A percentile compares a stretch with the other conserved stretches of the same genome.
These are phyloP conservation scores for Gymnorhina tibicen DNA, from an alignment of 2,113 vertebrate species.

Conservation along the genomic window DNA sequence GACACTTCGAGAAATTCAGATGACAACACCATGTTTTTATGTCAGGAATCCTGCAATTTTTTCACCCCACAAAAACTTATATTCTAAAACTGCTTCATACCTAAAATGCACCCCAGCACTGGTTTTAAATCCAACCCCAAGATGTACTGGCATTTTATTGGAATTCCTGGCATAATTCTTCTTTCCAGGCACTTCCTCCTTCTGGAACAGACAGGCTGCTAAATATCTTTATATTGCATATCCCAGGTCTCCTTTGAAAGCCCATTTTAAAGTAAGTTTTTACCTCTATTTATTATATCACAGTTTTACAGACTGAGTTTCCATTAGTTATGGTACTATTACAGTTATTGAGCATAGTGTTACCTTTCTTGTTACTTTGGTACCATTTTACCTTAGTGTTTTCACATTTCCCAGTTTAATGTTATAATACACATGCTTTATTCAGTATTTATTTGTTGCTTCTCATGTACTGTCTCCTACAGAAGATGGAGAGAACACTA, in stretches of 20 bases:
- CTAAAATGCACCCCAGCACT: background rate
- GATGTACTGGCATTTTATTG: background rate
- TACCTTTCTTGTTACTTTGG: background rate
- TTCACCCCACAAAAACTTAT: background rate
- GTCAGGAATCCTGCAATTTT: background rate
- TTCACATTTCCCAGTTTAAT: background rate
- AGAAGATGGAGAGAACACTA: background rate
- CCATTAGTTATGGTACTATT: background rate
- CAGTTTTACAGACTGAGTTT: background rate
- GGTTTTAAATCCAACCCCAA: background rate
- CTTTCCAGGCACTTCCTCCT: background rate
- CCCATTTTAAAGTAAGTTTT: background rate
- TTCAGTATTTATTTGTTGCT: background rate
- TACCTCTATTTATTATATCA: background rate
- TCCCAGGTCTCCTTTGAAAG: background rate
- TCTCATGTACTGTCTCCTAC: background rate
- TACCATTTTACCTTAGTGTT: background rate
- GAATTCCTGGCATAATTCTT: background rate
- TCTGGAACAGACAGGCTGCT: background rate
- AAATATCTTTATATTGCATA: background rate
- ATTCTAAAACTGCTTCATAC: background rate
- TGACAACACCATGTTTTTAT: background rate
- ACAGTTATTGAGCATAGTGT: background rate
- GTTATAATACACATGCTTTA: background rate
- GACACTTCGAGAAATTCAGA: background rate